Percentiles rank a stretch among this genome's conserved stretches.
Conservation (phyloP, 2,113 vertebrate genomes). For the Stegastes partitus region DNA sequence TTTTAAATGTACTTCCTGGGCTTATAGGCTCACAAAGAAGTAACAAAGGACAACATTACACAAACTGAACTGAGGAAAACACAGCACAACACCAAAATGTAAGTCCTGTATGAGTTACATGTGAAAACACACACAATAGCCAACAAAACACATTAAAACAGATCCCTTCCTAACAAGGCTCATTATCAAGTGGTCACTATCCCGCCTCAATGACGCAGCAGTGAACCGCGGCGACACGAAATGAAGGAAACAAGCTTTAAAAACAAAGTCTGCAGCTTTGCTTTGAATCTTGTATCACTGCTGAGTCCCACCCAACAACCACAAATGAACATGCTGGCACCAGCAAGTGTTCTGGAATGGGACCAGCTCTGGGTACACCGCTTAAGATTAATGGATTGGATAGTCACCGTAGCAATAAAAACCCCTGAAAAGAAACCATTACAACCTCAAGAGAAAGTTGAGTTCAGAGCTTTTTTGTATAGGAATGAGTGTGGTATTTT, state of each 20-base stretch:
- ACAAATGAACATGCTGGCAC: conserved; percentile 75
- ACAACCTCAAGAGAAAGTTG: conserved; percentile 37
- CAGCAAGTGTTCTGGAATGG: conserved; percentile 44
- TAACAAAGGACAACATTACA: neutral
- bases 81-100: neutral
- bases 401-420: conserved; percentile 66
- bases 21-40: neutral
- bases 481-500: conserved; percentile 29
- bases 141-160: neutral
- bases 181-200: conserved; percentile 32
- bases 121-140: neutral
- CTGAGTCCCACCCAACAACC: conserved; percentile 76
- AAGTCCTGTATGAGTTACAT: neutral
- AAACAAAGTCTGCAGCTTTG: conserved; percentile 46
- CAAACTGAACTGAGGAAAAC: no score
- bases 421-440: conserved; percentile 60
- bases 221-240: conserved; percentile 28
- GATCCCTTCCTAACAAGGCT: conserved; percentile 10
- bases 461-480: conserved; percentile 16
- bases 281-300: conserved; percentile 57
- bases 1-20: neutral
- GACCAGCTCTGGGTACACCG: conserved; percentile 52
- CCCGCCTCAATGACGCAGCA: neutral
- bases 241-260: conserved; percentile 40
- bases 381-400: conserved; percentile 73